phyloP scores from a whole-genome alignment of 2,888 invertebrate genomes.

The Lochmaea capreae region DNA sequence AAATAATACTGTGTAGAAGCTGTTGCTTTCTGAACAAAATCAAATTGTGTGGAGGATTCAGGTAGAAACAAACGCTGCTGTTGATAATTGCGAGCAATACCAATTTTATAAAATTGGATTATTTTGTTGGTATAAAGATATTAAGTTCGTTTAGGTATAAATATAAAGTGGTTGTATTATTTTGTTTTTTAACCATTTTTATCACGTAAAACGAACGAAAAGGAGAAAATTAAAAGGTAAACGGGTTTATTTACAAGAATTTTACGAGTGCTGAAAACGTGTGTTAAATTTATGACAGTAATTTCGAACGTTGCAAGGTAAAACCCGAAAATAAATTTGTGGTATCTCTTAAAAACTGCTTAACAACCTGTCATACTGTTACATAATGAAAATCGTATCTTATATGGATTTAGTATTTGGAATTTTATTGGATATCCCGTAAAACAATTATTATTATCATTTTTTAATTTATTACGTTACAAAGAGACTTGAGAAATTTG shows the following conservation, averaged over 20 bases:
- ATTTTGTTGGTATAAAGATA: no score
- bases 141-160: no score
- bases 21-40: no score
- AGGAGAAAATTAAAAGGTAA: constrained; percentile 3
- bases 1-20: no score
- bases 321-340: not conserved
- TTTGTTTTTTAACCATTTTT: not conserved
- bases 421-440: not conserved
- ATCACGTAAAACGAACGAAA: not conserved
- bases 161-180: no score
- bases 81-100: no score
- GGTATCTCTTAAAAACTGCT: constrained; percentile 4
- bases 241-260: constrained; percentile 9
- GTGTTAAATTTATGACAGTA: constrained; percentile 8
- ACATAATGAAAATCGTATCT: not conserved
- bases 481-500: no score
- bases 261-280: constrained; percentile 3
- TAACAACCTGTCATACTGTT: constrained; percentile 1
- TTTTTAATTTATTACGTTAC: not conserved
- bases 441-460: not conserved
- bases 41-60: no score
- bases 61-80: no score
- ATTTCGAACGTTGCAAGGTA: not conserved
- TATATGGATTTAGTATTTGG: not conserved
- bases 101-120: no score